Evolutionary conservation across 2,888 invertebrate species (phyloP).

Genomic region (Incurvaria masculella): DNA sequence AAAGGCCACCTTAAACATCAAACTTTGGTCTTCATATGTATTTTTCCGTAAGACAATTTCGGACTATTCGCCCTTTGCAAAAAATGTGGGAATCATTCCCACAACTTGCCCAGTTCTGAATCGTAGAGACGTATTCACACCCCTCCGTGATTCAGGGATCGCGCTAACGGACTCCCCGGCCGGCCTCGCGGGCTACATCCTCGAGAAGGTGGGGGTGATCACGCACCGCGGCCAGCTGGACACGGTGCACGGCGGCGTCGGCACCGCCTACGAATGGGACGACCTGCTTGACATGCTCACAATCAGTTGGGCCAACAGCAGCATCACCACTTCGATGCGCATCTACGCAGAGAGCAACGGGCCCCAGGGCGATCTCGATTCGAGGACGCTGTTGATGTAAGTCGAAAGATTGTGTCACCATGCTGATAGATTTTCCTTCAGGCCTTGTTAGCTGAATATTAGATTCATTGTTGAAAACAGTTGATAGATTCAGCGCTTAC

Average conservation of each 20-base stretch:
- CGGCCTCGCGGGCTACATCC: slow-evolving; percentile 81
- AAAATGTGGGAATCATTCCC: neutral
- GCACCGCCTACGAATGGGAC: slow-evolving; percentile 60
- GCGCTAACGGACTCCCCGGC: slow-evolving; percentile 73
- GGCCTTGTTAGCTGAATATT: too few species aligned
- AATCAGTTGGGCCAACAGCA: slow-evolving; percentile 74
- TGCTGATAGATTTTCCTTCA: too few species aligned
- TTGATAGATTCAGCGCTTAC: too few species aligned
- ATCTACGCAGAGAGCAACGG: slow-evolving; percentile 66
- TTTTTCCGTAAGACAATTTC: too few species aligned
- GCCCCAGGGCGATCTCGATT: slow-evolving; percentile 13
- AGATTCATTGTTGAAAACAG: too few species aligned
- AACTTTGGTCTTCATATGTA: too few species aligned
- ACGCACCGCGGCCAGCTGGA: slow-evolving; percentile 57
- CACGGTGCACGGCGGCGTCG: slow-evolving; percentile 64
- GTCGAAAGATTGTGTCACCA: neutral
- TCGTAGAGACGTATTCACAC: neutral
- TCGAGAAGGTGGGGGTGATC: slow-evolving; percentile 81
- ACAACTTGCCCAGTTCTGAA: neutral
- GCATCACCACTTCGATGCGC: slow-evolving; percentile 72
- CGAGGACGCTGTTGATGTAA: neutral
- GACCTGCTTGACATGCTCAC: slow-evolving; percentile 79
- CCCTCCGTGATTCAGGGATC: slow-evolving; percentile 56
- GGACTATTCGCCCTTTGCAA: too few species aligned
- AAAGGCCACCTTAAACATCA: too few species aligned